A percentile compares a stretch with the other conserved stretches of the same genome.
Conservation (phyloP, 2,113 vertebrate species). For the Enhydra lutris region DNA sequence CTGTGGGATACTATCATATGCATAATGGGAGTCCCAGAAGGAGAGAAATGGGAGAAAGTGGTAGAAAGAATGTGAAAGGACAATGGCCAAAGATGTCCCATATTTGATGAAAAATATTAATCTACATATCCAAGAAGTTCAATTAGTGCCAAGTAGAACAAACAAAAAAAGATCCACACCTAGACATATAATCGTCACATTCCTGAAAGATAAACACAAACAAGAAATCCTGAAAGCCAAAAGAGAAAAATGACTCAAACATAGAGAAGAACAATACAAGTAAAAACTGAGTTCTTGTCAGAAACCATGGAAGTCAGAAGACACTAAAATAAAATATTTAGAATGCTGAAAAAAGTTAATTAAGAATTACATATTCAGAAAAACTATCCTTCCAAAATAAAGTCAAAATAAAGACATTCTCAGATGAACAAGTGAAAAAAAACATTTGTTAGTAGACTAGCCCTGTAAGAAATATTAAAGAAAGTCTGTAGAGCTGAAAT, state of each 20-base stretch:
- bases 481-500: neutral
- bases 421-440: neutral
- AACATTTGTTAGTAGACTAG: neutral
- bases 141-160: neutral
- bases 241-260: neutral
- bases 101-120: neutral
- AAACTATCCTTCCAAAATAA: neutral
- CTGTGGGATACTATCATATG: neutral
- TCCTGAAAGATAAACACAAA: neutral
- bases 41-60: neutral
- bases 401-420: slow-evolving; percentile 2
- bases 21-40: neutral
- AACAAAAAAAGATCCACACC: neutral
- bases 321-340: neutral
- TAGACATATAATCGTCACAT: neutral
- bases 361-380: neutral
- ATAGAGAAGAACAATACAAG: neutral
- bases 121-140: neutral
- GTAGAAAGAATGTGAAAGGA: neutral
- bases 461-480: neutral
- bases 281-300: neutral
- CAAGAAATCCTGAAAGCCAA: neutral
- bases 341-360: neutral
- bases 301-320: neutral
- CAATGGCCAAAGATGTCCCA: neutral